A percentile compares a stretch with the other conserved stretches of the same genome.
Evolutionary conservation across 2,888 invertebrate species (phyloP).

Genomic region (Tenthredo mesomela): DNA sequence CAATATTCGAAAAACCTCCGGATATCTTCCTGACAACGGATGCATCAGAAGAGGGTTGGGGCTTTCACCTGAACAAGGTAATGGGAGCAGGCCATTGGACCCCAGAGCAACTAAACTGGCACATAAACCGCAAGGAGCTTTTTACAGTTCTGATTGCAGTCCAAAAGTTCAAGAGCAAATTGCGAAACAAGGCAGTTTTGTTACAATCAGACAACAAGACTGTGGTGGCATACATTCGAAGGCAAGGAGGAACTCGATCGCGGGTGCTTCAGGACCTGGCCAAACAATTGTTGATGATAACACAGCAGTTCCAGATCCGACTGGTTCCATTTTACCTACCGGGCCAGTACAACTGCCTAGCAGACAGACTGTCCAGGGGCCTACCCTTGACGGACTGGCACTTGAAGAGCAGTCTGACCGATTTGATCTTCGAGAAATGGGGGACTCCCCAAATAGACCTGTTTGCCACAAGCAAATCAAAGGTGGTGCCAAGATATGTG

Average conservation of each 20-base stretch:
- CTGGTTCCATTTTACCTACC: constrained; percentile 25
- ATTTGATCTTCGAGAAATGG: not conserved
- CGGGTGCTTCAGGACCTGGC: not conserved
- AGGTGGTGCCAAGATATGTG: constrained; percentile 39
- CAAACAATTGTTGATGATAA: not conserved
- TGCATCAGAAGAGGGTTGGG: constrained; percentile 54
- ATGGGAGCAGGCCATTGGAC: constrained; percentile 42
- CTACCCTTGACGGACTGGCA: constrained; percentile 36
- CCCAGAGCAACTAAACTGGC: constrained; percentile 28
- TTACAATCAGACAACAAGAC: constrained; percentile 50
- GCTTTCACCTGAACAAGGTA: constrained; percentile 31
- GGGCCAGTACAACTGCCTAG: constrained; percentile 26
- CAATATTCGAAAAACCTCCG: not conserved
- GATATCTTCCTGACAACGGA: constrained; percentile 50
- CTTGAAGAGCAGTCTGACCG: not conserved
- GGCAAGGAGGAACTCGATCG: constrained; percentile 33
- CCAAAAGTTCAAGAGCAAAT: not conserved
- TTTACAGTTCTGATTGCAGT: constrained; percentile 45
- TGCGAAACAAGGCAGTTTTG: constrained; percentile 38
- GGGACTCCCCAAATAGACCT: constrained; percentile 43
- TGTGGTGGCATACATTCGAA: constrained; percentile 26
- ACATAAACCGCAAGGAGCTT: constrained; percentile 50
- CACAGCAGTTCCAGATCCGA: not conserved
- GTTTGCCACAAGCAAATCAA: constrained; percentile 45
- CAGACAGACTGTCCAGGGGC: constrained; percentile 48